Evolutionary conservation across 2,888 invertebrate species (phyloP).

Genomic region (Drosophila flavopinicola): DNA sequence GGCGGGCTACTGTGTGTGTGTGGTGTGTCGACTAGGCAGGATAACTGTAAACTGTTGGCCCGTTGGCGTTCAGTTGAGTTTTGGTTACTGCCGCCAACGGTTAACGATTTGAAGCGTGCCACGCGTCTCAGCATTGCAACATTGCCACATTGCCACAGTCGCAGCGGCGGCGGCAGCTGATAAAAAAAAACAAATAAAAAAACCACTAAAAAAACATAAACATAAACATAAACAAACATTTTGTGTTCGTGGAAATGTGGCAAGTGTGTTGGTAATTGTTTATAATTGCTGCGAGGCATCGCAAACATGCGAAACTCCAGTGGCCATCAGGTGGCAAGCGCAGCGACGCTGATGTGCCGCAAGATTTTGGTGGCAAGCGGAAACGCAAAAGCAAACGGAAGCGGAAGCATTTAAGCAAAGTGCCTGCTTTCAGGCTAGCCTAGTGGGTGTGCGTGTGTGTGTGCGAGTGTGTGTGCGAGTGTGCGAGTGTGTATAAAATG

Average conservation of each 20-base stretch:
- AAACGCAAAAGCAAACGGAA: slow-evolving; percentile 57
- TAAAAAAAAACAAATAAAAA: slow-evolving; percentile 34
- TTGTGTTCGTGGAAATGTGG: slow-evolving; percentile 7
- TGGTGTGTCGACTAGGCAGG: slow-evolving; percentile 3
- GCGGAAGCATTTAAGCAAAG: slow-evolving; percentile 67
- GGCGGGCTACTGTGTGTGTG: not conserved
- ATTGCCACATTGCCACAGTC: slow-evolving; percentile 35
- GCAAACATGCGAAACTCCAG: slow-evolving; percentile 40
- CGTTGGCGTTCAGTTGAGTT: slow-evolving; percentile 79
- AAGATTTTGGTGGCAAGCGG: slow-evolving; percentile 55
- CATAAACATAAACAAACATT: slow-evolving; percentile 42
- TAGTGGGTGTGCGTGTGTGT: slow-evolving; percentile 22
- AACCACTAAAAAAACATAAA: slow-evolving; percentile 6
- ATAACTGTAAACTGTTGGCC: slow-evolving; percentile 63
- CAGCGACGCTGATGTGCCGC: slow-evolving; percentile 27
- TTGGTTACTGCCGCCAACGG: slow-evolving; percentile 81
- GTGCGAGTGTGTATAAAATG: slow-evolving; percentile 23
- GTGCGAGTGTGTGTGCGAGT: slow-evolving; percentile 12
- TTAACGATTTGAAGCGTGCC: slow-evolving; percentile 50
- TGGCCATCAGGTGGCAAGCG: slow-evolving; percentile 50
- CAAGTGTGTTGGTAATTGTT: slow-evolving; percentile 18
- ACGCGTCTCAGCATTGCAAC: slow-evolving; percentile 42
- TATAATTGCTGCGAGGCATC: slow-evolving; percentile 26
- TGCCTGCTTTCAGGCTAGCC: slow-evolving; percentile 48
- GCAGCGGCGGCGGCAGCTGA: slow-evolving; percentile 19